A percentile compares a stretch with the other conserved stretches of the same genome.
These are phyloP conservation scores for Hydropsyche tenuis DNA, from an alignment of 1,140 invertebrate genomes.

Conservation along the genomic window DNA sequence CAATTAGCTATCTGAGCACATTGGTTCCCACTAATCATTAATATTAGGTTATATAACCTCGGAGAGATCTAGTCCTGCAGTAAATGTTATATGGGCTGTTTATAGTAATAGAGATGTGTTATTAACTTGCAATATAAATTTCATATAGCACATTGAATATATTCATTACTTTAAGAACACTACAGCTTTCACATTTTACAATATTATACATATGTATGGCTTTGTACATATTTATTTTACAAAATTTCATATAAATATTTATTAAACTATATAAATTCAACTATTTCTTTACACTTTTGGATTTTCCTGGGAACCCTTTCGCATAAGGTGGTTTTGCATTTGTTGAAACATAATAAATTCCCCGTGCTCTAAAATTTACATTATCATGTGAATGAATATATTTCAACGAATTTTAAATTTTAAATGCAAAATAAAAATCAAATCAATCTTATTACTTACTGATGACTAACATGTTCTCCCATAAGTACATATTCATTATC, in stretches of 20 bases:
- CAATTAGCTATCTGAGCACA: too few species aligned
- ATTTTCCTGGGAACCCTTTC: slow-evolving; percentile 76
- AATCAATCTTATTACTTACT: slow-evolving; percentile 62
- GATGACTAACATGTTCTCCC: slow-evolving; percentile 79
- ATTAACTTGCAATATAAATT: too few species aligned
- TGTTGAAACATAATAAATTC: slow-evolving; percentile 84
- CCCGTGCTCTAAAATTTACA: slow-evolving; percentile 70
- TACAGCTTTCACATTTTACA: too few species aligned
- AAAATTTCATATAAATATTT: background rate
- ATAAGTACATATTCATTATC: slow-evolving; percentile 80
- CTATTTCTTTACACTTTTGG: background rate
- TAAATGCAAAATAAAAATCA: slow-evolving; percentile 7
- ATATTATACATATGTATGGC: too few species aligned
- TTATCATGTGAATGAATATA: background rate
- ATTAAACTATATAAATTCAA: background rate
- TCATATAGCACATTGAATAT: too few species aligned
- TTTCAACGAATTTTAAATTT: background rate
- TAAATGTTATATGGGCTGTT: too few species aligned
- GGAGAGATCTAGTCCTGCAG: too few species aligned
- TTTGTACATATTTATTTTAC: background rate
- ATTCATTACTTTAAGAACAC: too few species aligned
- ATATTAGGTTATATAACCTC: too few species aligned
- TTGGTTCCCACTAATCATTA: too few species aligned
- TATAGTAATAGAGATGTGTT: too few species aligned
- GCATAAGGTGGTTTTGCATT: slow-evolving; percentile 85